phyloP scores from a whole-genome alignment of 2,113 vertebrate genomes.

The Thryonomys swinderianus region DNA sequence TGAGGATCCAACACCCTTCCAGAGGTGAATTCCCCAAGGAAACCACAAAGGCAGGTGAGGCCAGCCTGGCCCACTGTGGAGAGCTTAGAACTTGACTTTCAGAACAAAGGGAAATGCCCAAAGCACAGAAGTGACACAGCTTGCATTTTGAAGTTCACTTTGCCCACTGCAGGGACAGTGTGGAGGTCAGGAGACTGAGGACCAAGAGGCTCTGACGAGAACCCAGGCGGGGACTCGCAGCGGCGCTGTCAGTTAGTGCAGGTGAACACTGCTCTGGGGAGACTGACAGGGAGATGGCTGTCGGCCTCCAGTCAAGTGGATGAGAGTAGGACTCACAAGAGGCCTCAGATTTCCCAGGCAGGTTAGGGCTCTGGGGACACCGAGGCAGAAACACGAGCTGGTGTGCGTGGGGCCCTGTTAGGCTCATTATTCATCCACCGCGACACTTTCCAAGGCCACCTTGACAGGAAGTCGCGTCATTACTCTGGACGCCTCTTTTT shows the following conservation, averaged over 20 bases:
- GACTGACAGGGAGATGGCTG: not conserved
- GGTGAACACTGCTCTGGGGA: not conserved
- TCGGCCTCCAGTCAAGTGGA: not conserved
- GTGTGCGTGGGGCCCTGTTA: not conserved
- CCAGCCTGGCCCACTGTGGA: not conserved
- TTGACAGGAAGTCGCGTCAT: not conserved
- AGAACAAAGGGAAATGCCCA: not conserved
- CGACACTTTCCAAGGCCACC: not conserved
- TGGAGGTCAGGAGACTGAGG: not conserved
- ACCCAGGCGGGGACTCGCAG: not conserved
- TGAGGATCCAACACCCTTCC: not conserved
- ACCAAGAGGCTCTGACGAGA: not conserved
- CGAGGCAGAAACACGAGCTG: not conserved
- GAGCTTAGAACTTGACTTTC: not conserved
- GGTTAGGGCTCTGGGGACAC: not conserved
- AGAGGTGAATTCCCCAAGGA: not conserved
- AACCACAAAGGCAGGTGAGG: not conserved
- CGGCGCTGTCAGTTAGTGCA: not conserved
- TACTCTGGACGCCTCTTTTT: not conserved
- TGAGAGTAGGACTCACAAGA: not conserved
- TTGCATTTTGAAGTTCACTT: not conserved
- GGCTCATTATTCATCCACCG: not conserved
- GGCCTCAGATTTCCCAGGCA: not conserved
- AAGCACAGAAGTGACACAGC: not conserved
- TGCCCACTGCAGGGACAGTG: not conserved